Conservation (phyloP, 1,140 invertebrate species). For the Episyrphus balteatus region DNA sequence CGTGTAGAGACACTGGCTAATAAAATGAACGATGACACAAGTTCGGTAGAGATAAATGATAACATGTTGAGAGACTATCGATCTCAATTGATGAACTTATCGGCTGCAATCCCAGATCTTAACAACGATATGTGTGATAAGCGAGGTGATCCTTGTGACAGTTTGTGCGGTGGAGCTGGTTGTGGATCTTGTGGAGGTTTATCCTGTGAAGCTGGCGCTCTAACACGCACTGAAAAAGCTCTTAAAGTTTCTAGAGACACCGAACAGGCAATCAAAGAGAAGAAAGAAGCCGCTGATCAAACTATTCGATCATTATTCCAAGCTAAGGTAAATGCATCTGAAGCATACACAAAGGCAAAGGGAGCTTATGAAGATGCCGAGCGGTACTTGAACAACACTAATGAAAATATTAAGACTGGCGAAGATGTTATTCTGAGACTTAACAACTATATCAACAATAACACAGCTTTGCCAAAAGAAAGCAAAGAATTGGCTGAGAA, state of each 20-base stretch:
- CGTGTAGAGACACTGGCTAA: conserved; percentile 70
- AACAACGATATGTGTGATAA: conserved; percentile 86
- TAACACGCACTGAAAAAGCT: conserved; percentile 75
- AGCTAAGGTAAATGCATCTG: conserved; percentile 44
- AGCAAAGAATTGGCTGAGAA: conserved; percentile 67
- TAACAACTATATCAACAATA: conserved; percentile 60
- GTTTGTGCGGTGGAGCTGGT: conserved; percentile 85
- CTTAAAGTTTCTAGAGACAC: conserved; percentile 75
- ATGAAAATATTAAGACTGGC: conserved; percentile 42
- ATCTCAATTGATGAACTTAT: conserved; percentile 52
- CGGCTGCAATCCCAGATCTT: conserved; percentile 65
- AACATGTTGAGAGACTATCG: conserved; percentile 54
- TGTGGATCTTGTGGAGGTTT: conserved; percentile 84
- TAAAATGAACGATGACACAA: conserved; percentile 55
- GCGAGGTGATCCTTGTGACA: conserved; percentile 74
- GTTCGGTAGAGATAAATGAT: conserved; percentile 58
- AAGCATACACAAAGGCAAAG: conserved; percentile 41
- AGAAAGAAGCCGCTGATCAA: conserved; percentile 63
- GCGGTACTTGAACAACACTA: conserved; percentile 40
- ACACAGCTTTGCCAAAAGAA: conserved; percentile 67
- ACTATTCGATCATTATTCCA: conserved; percentile 43
- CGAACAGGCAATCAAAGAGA: conserved; percentile 62
- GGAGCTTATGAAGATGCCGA: conserved; percentile 39
- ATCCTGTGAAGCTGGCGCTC: conserved; percentile 79
- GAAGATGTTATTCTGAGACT: conserved; percentile 53